Percentiles rank a stretch among this genome's conserved stretches.
These are phyloP conservation scores for Sarcophaga peregrina DNA, from an alignment of 1,140 invertebrate genomes.

Conservation along the genomic window DNA sequence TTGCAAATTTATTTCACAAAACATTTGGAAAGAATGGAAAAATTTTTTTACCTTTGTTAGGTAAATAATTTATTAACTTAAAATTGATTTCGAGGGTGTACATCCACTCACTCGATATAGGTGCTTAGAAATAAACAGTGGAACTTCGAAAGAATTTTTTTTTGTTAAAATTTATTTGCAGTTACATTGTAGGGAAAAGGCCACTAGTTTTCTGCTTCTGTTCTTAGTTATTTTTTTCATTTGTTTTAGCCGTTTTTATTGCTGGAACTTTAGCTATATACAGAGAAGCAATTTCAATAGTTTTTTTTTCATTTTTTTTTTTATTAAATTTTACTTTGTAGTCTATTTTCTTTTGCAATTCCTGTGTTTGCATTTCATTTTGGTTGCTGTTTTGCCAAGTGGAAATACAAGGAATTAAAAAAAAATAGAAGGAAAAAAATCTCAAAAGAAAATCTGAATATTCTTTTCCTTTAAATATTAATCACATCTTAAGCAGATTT, in stretches of 20 bases:
- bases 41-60: slow-evolving; percentile 3
- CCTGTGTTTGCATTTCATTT: slow-evolving; percentile 34
- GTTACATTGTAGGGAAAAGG: no score
- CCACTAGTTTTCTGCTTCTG: background rate
- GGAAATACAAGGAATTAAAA: background rate
- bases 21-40: background rate
- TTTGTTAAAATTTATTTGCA: no score
- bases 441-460: background rate
- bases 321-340: slow-evolving; percentile 25
- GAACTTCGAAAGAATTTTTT: background rate
- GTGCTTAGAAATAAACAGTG: background rate
- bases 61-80: slow-evolving; percentile 23
- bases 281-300: slow-evolving; percentile 27
- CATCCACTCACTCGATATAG: background rate
- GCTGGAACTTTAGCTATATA: no score
- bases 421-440: background rate
- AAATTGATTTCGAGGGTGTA: background rate
- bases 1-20: background rate
- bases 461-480: slow-evolving; percentile 42
- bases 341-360: background rate
- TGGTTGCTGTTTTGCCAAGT: background rate
- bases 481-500: no score
- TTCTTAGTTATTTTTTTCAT: background rate
- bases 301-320: background rate
- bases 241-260: background rate